Conservation (phyloP, 2,113 vertebrate species). For the Nothocercus nigrocapillus region DNA sequence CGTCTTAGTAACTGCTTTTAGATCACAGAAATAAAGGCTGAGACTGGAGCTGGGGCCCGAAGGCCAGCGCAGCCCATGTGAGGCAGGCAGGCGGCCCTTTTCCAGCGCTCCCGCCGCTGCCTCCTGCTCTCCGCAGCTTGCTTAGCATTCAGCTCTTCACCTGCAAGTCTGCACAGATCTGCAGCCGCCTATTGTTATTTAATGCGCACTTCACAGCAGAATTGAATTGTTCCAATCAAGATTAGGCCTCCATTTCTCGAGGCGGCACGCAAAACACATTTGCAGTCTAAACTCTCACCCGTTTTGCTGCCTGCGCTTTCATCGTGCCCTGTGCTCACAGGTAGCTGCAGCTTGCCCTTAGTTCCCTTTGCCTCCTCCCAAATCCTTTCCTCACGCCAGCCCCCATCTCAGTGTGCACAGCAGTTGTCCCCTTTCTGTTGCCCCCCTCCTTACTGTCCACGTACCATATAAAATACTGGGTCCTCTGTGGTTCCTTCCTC, state of each 20-base stretch:
- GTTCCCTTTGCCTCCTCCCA: not conserved
- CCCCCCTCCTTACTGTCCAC: not conserved
- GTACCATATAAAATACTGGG: not conserved
- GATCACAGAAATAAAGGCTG: not conserved
- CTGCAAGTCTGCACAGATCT: constrained; percentile 59
- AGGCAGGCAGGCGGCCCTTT: not conserved
- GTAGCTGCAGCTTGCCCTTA: not conserved
- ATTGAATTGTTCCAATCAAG: constrained; percentile 49
- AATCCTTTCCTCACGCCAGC: not conserved
- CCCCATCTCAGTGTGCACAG: not conserved
- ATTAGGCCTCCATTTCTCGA: not conserved
- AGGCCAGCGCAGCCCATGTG: rapidly evolving
- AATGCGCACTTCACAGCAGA: not conserved
- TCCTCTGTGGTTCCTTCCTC: not conserved
- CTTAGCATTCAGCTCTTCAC: constrained; percentile 59
- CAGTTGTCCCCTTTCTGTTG: not conserved
- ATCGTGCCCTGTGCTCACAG: not conserved
- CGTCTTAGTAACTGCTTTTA: constrained; percentile 3
- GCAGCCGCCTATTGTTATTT: constrained; percentile 34
- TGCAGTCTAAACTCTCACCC: constrained; percentile 28
- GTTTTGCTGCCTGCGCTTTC: not conserved
- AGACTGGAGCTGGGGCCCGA: not conserved
- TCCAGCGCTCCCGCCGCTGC: not conserved
- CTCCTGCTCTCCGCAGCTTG: not conserved
- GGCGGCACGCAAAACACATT: constrained; percentile 10